phyloP scores from a whole-genome alignment of 2,797 vertebrate species.

The Gadopsis bispinosus region DNA sequence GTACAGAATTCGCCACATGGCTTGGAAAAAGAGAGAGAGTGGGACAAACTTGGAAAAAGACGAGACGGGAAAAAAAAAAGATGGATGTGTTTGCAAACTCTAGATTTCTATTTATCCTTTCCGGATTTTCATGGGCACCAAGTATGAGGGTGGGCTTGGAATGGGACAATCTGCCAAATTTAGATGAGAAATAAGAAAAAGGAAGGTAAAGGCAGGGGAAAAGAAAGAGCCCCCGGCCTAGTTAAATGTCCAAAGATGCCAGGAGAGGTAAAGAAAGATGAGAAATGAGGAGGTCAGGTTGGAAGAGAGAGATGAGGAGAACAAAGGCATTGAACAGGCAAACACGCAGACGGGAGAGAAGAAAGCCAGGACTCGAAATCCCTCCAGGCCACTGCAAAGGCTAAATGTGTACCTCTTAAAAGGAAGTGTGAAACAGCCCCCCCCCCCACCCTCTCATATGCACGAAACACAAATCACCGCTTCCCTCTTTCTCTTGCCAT shows the following conservation, averaged over 20 bases:
- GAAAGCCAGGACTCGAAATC: constrained; percentile 48
- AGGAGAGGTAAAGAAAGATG: constrained; percentile 8
- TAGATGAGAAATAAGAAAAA: neutral
- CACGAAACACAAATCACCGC: constrained; percentile 17
- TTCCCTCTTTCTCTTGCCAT: constrained; percentile 23
- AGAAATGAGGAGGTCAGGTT: constrained; percentile 32
- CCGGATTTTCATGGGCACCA: neutral
- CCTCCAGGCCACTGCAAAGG: constrained; percentile 56
- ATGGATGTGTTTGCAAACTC: constrained; percentile 34
- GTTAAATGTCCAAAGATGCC: constrained; percentile 7
- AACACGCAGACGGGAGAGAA: constrained; percentile 36
- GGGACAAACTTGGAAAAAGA: constrained; percentile 21
- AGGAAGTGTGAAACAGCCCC: constrained; percentile 44
- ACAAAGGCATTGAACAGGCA: constrained; percentile 37
- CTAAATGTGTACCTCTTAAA: constrained; percentile 60
- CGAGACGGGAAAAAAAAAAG: neutral
- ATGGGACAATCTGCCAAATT: neutral
- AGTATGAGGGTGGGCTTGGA: neutral
- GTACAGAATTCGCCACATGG: constrained; percentile 25
- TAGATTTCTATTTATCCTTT: constrained; percentile 10
- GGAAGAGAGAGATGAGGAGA: constrained; percentile 15
- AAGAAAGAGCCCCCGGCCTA: neutral
- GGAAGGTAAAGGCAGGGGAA: neutral
- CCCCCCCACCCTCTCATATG: neutral
- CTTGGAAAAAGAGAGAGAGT: constrained; percentile 31